Conservation (phyloP, 2,888 invertebrate genomes). For the Nectonema munidae region DNA sequence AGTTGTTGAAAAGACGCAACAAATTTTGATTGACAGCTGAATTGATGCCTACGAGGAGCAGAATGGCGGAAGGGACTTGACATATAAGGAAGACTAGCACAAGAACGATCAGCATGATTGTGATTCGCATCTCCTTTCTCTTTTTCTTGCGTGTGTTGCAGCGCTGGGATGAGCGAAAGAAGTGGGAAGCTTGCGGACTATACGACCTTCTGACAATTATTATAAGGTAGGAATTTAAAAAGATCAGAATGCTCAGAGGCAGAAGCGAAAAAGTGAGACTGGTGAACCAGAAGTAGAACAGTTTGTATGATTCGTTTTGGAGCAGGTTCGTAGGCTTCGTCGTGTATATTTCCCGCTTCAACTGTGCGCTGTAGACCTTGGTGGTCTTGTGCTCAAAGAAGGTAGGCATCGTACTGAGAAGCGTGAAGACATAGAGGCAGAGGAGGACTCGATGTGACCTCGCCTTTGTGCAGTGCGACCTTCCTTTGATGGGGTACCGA, state of each 20-base stretch:
- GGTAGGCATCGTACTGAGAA: constrained; percentile 6
- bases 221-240: constrained; percentile 1
- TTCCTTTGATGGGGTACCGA: constrained; percentile 7
- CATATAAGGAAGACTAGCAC: constrained; percentile 2
- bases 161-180: neutral
- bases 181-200: neutral
- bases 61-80: constrained; percentile 10
- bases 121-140: constrained; percentile 6
- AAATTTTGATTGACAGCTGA: constrained; percentile 2
- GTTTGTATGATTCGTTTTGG: constrained; percentile 1
- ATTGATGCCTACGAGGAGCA: neutral
- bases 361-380: no score
- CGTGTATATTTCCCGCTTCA: no score
- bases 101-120: constrained; percentile 7
- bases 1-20: constrained; percentile 19
- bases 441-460: neutral
- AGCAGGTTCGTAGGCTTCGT: no score
- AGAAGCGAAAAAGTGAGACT: constrained; percentile 1
- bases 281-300: constrained; percentile 10
- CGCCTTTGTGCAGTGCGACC: neutral
- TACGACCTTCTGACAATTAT: constrained; percentile 1
- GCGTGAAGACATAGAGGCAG: neutral
- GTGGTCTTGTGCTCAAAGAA: constrained; percentile 6
- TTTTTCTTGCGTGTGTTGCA: neutral
- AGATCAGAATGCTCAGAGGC: constrained; percentile 1